A percentile compares a stretch with the other conserved stretches of the same genome.
These are phyloP conservation scores for Mus spretus DNA, from an alignment of 2,797 vertebrate genomes.

Conservation along the genomic window DNA sequence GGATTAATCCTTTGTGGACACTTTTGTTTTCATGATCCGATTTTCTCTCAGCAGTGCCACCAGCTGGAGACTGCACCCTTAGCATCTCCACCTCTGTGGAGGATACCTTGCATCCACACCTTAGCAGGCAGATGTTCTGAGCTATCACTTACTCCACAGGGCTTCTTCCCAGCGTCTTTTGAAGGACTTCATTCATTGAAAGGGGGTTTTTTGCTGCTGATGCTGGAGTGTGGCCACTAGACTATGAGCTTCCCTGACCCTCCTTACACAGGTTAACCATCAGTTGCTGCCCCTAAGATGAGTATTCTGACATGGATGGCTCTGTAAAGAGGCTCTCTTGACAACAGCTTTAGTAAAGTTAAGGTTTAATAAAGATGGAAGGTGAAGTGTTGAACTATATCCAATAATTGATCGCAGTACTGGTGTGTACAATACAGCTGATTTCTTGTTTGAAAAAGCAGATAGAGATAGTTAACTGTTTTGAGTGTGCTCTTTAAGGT, in stretches of 20 bases:
- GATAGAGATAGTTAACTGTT: neutral
- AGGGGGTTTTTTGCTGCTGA: neutral
- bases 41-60: neutral
- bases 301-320: neutral
- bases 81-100: neutral
- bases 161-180: constrained; percentile 22
- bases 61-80: neutral
- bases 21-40: neutral
- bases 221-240: neutral
- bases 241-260: neutral
- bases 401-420: neutral
- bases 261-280: constrained; percentile 29
- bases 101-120: neutral
- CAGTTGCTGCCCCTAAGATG: constrained; percentile 1
- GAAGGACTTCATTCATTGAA: neutral
- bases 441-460: constrained; percentile 28
- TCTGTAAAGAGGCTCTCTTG: constrained; percentile 45
- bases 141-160: neutral
- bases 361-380: constrained; percentile 37
- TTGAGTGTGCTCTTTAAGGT: neutral
- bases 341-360: constrained; percentile 55
- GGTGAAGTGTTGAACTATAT: constrained; percentile 2
- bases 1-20: neutral
- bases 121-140: neutral
- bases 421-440: neutral